phyloP scores from a whole-genome alignment of 2,113 vertebrate species.

The Trichomycterus rosablanca region DNA sequence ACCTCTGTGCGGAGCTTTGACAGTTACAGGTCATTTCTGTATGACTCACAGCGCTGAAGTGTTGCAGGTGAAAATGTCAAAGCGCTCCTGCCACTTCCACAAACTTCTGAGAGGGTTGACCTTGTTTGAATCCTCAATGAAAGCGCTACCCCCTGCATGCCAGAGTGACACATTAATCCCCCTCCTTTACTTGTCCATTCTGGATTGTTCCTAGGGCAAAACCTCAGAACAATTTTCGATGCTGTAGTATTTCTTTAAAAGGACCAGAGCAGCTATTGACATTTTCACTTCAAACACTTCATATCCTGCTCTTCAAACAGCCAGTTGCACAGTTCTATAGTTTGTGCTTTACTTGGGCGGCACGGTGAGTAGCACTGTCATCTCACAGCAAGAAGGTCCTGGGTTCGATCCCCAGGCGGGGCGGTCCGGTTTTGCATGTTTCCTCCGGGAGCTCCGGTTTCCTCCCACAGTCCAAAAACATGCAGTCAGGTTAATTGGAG shows the following conservation, averaged over 20 bases:
- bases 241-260: background rate
- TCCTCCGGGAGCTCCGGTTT: too few relatives aligned
- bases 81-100: background rate
- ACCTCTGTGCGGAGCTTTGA: conserved; percentile 4
- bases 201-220: background rate
- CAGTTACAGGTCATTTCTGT: conserved; percentile 8
- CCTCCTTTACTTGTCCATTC: background rate
- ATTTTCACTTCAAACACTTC: background rate
- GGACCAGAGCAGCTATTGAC: conserved; percentile 9
- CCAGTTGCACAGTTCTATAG: background rate
- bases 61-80: conserved; percentile 21
- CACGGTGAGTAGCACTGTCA: too few relatives aligned
- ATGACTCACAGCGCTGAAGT: conserved; percentile 22
- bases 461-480: too few relatives aligned
- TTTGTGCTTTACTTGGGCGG: background rate
- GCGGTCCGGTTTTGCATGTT: too few relatives aligned
- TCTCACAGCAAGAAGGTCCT: too few relatives aligned
- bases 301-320: background rate
- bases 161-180: conserved; percentile 20
- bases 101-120: conserved; percentile 16
- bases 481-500: too few relatives aligned
- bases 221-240: conserved; percentile 8
- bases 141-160: background rate
- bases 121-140: conserved; percentile 9
- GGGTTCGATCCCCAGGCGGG: too few relatives aligned